Base-by-base conservation (phyloP, 1,140 invertebrate genomes). In the Catajapyx aquilonaris region DNA sequence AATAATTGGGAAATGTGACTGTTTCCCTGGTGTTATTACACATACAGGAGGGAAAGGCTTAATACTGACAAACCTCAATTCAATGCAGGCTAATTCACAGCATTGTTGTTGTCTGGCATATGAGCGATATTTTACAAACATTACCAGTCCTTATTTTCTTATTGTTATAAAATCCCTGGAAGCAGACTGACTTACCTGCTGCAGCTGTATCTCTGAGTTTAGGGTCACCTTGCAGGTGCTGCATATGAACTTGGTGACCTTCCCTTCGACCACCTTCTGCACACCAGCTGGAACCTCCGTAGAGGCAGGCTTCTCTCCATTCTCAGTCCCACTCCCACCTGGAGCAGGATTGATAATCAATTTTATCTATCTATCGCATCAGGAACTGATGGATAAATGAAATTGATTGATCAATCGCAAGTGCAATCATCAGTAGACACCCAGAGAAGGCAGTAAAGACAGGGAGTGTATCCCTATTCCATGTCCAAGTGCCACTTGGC, bases 141-240 rank as follows among this genome's bases (percentile, higher is more conserved):
- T n/a, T n/a, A n/a, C n/a, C n/a, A n/a, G n/a, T n/a, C n/a, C n/a
- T n/a, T n/a, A n/a, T n/a, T n/a, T n/a, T n/a, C n/a, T n/a, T n/a
- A n/a, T n/a, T n/a, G n/a, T n/a, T n/a, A n/a, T n/a, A n/a, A n/a
- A n/a, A n/a, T n/a, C n/a, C n/a, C n/a, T n/a, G n/a, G n/a, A n/a
- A n/a, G n/a, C n/a, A n/a, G n/a, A n/a, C n/a, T n/a, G n/a, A n/a
- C 39, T 41, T 32, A 48, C 47, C 43, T 46, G 47, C 20, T 48
- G 43, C 5, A 46, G 35, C 25, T 48, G 47, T 28, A 42, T 40
- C n/a, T 45, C 43, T 5, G 47, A 48, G 35, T 48, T 48, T 16
- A 46, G 30, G 4, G 32, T 20, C 3, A 46, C 34, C 32, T 18
- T 22, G 35, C 47, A 48, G 0, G 39, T 43, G 4, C 40, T 40